phyloP scores from a whole-genome alignment of 2,797 vertebrate genomes.

The Huso huso region DNA sequence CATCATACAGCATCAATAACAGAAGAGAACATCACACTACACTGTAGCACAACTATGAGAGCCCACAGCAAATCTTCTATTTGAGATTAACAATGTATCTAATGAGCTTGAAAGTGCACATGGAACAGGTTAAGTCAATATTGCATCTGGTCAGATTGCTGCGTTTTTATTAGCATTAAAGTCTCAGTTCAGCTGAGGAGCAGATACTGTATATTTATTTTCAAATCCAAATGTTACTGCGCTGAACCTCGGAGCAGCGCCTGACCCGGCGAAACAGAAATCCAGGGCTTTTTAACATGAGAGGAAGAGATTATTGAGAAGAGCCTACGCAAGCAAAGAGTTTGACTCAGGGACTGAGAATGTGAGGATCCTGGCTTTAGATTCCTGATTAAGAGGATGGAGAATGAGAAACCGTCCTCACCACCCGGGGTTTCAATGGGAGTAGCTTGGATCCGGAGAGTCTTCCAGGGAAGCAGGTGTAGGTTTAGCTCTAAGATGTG shows the following conservation, averaged over 20 bases:
- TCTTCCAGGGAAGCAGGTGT: too few relatives aligned
- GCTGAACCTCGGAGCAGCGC: slow-evolving; percentile 30
- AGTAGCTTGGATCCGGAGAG: too few relatives aligned
- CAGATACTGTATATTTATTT: slow-evolving; percentile 44
- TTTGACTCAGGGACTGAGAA: slow-evolving; percentile 17
- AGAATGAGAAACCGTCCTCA: not conserved
- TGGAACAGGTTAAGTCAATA: slow-evolving; percentile 43
- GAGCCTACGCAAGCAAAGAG: slow-evolving; percentile 42
- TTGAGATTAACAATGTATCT: too few relatives aligned
- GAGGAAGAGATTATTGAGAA: slow-evolving; percentile 47
- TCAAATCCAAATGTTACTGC: slow-evolving; percentile 45
- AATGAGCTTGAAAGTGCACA: too few relatives aligned
- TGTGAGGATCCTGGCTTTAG: not conserved
- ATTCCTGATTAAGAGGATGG: not conserved
- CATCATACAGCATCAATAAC: too few relatives aligned
- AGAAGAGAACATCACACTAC: too few relatives aligned
- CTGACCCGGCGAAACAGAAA: slow-evolving; percentile 44
- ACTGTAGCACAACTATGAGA: too few relatives aligned
- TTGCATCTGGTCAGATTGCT: slow-evolving; percentile 55
- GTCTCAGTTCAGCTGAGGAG: slow-evolving; percentile 38
- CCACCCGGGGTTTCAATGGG: too few relatives aligned
- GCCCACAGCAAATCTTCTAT: too few relatives aligned
- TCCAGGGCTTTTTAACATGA: slow-evolving; percentile 41
- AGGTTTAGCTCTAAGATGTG: too few relatives aligned
- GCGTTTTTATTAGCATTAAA: slow-evolving; percentile 56